Evolutionary conservation across 2,797 vertebrate species (phyloP), one percentile per base, ranked within the genome.

Genomic region (Microhierax caerulescens): DNA sequence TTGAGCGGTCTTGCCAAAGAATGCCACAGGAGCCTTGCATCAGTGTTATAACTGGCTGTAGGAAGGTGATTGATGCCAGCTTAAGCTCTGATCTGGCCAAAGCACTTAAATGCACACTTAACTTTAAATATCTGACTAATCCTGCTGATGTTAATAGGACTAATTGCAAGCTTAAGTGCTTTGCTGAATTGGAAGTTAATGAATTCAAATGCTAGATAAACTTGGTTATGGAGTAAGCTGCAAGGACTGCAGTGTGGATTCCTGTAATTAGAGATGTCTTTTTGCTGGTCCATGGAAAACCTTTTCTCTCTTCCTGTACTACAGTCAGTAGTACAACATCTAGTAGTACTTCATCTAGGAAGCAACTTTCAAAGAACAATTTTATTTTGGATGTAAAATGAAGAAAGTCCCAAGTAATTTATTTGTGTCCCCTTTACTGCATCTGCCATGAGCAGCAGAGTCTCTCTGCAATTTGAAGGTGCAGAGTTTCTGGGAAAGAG

Each of bases 131-230:
- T 51, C 92, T 48, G 5, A 70, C 83, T 94, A 83, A 83, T 77
- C 60, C 78, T 11, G 20, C 65, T 93, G 88, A 34, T 90, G 70
- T 85, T 94, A 89, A 85, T 61, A 89, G 84, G 64, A 83, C 81
- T 75, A 13, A 67, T 82, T 63, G 81, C 37, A 32, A 72, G 74
- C 64, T 70, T 68, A 85, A 94, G 64, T 85, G 88, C 84, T 89
- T 95, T 24, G 22, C 61, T 80, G 84, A 92, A 68, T 50, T 72
- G 57, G 48, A 84, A 93, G 69, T 80, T 95, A 96, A 91, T 91
- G 64, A 94, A 67, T 91, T 93, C 23, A 64, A 74, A 79, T 85
- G 67, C 65, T 69, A 70, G 70, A 84, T 83, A 76, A 88, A 77
- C 63, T 70, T 85, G 57, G 75, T 89, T 83, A 67, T 67, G 70